Evolutionary conservation across 2,888 invertebrate species (phyloP), one percentile per base, ranked within the genome.

Genomic region (Leptarthrus brevirostris): DNA sequence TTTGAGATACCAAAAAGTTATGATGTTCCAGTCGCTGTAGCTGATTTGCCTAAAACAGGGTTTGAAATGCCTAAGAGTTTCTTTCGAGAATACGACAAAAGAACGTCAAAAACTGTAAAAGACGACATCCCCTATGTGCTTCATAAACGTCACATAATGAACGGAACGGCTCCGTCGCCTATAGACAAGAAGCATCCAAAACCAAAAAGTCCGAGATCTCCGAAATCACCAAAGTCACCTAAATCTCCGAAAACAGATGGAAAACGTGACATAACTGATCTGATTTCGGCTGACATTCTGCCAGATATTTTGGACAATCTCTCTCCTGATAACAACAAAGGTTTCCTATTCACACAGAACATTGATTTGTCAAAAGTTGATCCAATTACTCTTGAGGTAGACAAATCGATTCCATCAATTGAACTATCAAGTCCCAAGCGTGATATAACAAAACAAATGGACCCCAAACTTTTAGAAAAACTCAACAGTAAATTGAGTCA

Each of bases 111-210:
- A 75, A 78, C 81, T 0, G 74, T 85, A 0, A 85, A 89, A 78
- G 91, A 91, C 78, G 94, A 94, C 78, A 94, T 95, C 81, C 93
- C 94, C 0, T 95, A 95, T 80, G 92, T 93, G 4, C 85, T 94
- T 64, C 94, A 94, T 81, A 94, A 94, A 81, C 88, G 94, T 2
- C 94, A 94, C 81, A 89, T 94, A 1, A 92, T 94, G 91, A 94
- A 94, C 81, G 94, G 94, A 0, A 93, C 93, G 0, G 92, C 92
- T 0, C 88, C 90, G 0, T 87, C 88, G 0, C 87, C 89, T 2
- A 76, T 76, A 30, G 83, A 81, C 3, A 84, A 86, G 61, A 87
- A 87, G 47, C 87, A 82, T 61, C 84, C 85, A 75, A 89, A 89
- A 6, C 89, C 89, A 0, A 90, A 89, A 80, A 89, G 89, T 0